These are phyloP conservation scores for Python bivittatus DNA, from an alignment of 2,113 vertebrate species.

Conservation along the genomic window DNA sequence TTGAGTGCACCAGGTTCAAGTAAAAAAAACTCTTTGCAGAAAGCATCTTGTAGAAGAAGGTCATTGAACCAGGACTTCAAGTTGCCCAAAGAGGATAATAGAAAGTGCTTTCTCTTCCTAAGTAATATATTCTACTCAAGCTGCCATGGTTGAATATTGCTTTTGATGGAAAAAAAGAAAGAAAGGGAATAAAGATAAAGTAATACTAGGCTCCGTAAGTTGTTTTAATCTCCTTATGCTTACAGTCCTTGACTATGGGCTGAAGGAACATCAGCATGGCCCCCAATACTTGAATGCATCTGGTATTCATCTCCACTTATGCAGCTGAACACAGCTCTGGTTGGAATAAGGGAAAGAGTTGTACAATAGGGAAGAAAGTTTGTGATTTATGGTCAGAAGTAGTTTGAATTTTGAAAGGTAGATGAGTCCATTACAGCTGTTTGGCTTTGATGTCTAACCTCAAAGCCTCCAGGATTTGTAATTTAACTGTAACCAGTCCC, in stretches of 20 bases:
- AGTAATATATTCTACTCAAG: conserved; percentile 51
- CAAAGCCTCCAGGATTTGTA: neutral
- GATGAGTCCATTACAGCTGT: neutral
- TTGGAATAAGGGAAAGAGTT: neutral
- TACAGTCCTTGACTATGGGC: neutral
- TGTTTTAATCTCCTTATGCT: neutral
- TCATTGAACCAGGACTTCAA: conserved; percentile 1
- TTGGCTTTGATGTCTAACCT: neutral
- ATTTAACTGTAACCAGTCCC: neutral
- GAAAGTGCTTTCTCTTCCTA: conserved; percentile 44
- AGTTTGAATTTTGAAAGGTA: neutral
- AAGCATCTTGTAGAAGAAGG: conserved; percentile 22
- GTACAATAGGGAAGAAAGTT: neutral
- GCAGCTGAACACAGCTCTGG: neutral
- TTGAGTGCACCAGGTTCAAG: conserved; percentile 32
- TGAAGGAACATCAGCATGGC: neutral
- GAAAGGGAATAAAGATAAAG: conserved; percentile 19
- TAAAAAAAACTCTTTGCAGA: conserved; percentile 31
- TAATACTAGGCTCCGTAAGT: neutral
- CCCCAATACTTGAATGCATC: neutral
- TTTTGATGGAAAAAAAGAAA: conserved; percentile 19
- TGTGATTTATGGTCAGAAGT: neutral
- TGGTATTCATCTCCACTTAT: neutral
- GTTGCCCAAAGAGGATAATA: conserved; percentile 45
- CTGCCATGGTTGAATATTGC: conserved; percentile 38